Base-by-base conservation (phyloP, 2,888 invertebrate species). In the Mycalesis mineus region DNA sequence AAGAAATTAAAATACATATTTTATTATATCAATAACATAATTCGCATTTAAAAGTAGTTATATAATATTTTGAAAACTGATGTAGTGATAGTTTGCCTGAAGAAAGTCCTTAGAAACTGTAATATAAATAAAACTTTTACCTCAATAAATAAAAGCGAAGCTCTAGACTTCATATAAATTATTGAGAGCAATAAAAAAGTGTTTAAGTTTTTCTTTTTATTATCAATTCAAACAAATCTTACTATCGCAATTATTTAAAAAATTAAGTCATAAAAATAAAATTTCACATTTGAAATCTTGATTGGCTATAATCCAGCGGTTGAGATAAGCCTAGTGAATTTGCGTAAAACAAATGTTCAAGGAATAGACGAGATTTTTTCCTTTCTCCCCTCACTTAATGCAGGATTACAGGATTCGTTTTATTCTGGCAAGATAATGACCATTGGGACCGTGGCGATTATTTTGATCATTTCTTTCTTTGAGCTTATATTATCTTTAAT, bases 291-390 rank as follows among this genome's bases (percentile, higher is more conserved):
- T 33, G 40, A 55, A 57, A 39, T 41, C 45, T 36, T 52, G 48
- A 59, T 55, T 53, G 50, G 40, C 41, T 58, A 40, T 47, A 39
- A 58, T 59, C 49, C 55, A 13, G 51, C 57, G 45, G 49, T 49
- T 47, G 44, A 49, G 29, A 51, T 48, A 49, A 41, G 41, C 40
- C 47, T 47, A 56, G 33, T 52, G 55, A 49, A 56, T 62, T 58
- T 56, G 55, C 51, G 48, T 55, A 53, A 54, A 57, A 45, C 31
- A 51, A 51, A 57, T 45, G 50, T 57, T 36, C 57, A 42, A 54
- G 36, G 33, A 54, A 60, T 54, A 40, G 49, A 49, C 22, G 49
- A 49, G 55, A 55, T 54, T 54, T 53, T 36, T 49, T 58, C 37
- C 44, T 33, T 40, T 22, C 49, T 54, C 44, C 49, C 44, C 49